Evolutionary conservation across 2,113 vertebrate genomes (phyloP), one percentile per base, ranked within the genome.

Genomic region (Meleagris gallopavo): DNA sequence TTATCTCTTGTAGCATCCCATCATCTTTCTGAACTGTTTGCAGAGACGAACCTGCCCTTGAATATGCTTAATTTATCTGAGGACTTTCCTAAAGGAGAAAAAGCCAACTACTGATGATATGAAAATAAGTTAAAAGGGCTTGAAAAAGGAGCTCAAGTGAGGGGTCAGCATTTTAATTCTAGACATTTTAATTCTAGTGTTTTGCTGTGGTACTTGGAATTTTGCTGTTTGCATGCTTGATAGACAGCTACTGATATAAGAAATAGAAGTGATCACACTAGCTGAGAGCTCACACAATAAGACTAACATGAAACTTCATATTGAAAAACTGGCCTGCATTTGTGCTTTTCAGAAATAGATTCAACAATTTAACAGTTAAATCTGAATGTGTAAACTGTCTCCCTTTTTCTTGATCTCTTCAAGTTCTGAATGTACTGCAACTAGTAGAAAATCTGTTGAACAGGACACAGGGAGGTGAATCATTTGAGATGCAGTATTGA

Each of bases 151-250:
- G 11, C 4, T 83, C 13, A 62, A 15, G 55, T 52, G 5, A 32
- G 11, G 4, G 10, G 3, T 57, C 6, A 7, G 15, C 38, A 20
- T 73, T 88, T 76, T 48, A 65, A 62, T 7, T 54, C 24, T 10
- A 0, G 3, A 32, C 0, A 1, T 18, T 13, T 75, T n/a, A n/a
- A n/a, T n/a, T n/a, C n/a, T n/a, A 83, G 13, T 16, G 9, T 61
- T 6, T 54, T 61, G n/a, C n/a, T 34, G 22, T n/a, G 70, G 22
- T 21, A 74, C 13, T 77, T 69, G 1, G 30, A 17, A 6, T 13
- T 32, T 48, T 54, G n/a, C 22, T 45, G 8, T 50, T 66, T 2
- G 20, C 4, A 21, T 67, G 38, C 29, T 27, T 65, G 40, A 38
- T 30, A 52, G 32, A 30, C 15, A 57, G 22, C 3, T 73, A 21